Conservation (phyloP, 1,140 invertebrate genomes). For the Cyclina sinensis region DNA sequence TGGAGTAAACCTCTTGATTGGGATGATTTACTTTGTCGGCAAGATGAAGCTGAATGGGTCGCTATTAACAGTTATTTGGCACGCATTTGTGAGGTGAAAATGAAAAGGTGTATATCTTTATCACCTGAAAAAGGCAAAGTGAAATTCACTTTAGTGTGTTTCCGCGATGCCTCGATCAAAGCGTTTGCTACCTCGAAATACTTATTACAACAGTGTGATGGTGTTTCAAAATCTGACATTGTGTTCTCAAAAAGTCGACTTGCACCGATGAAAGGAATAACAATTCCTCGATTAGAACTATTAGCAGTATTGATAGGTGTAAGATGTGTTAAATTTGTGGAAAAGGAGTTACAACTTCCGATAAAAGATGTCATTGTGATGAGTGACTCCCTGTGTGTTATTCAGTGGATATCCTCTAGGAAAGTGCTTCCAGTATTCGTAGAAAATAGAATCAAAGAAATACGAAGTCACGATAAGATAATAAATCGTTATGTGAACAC, state of each 20-base stretch:
- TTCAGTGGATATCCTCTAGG: not conserved
- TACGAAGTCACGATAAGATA: not conserved
- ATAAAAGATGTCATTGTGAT: not conserved
- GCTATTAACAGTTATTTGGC: not conserved
- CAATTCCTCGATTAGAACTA: conserved; percentile 37
- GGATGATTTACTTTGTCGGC: not conserved
- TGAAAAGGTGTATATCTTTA: not conserved
- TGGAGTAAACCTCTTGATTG: conserved; percentile 27
- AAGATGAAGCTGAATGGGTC: not conserved
- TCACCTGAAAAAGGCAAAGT: not conserved
- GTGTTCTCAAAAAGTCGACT: conserved; percentile 26
- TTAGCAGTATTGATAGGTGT: conserved; percentile 35
- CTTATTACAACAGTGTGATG: not conserved
- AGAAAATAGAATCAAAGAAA: not conserved
- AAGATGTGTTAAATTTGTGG: conserved; percentile 24
- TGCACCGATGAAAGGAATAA: conserved; percentile 14
- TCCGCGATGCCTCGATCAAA: not conserved
- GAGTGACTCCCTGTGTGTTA: not conserved
- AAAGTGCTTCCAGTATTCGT: not conserved
- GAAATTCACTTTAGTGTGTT: not conserved
- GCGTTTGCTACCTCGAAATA: not conserved
- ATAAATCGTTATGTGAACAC: not conserved
- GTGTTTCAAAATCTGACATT: not conserved
- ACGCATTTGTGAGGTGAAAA: not conserved
- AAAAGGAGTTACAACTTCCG: not conserved